phyloP scores from a whole-genome alignment of 2,888 invertebrate species.

The Gnatocerus cornutus region DNA sequence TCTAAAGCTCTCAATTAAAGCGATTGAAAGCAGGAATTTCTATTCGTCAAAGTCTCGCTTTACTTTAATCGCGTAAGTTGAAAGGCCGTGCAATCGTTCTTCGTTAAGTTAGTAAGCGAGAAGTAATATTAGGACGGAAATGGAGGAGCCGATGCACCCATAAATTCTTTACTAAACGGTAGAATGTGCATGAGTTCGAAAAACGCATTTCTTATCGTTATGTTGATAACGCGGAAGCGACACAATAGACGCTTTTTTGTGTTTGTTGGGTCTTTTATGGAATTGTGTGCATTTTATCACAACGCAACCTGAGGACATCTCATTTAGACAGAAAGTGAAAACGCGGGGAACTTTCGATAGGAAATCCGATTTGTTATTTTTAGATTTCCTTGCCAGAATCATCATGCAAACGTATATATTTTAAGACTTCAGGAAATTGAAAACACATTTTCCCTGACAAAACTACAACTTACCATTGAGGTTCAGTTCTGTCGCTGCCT shows the following conservation, averaged over 20 bases:
- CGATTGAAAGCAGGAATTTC: constrained; percentile 35
- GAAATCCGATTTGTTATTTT: constrained; percentile 13
- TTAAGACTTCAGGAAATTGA: no score
- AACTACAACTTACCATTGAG: constrained; percentile 77
- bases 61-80: constrained; percentile 41
- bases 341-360: not conserved
- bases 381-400: not conserved
- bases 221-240: not conserved
- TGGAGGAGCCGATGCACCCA: constrained; percentile 39
- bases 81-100: constrained; percentile 40
- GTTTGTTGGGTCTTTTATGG: not conserved
- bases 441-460: no score
- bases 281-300: not conserved
- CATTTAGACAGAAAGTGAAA: not conserved
- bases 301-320: no score
- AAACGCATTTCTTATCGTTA: constrained; percentile 44
- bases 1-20: constrained; percentile 42
- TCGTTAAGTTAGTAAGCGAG: constrained; percentile 29
- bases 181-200: constrained; percentile 15
- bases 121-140: constrained; percentile 29
- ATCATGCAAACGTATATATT: no score
- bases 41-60: constrained; percentile 46
- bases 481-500: constrained; percentile 81
- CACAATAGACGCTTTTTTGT: constrained; percentile 12
- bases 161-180: constrained; percentile 26